A percentile compares a stretch with the other conserved stretches of the same genome.
Conservation (phyloP, 2,888 invertebrate species). For the Argyresthia goedartella region DNA sequence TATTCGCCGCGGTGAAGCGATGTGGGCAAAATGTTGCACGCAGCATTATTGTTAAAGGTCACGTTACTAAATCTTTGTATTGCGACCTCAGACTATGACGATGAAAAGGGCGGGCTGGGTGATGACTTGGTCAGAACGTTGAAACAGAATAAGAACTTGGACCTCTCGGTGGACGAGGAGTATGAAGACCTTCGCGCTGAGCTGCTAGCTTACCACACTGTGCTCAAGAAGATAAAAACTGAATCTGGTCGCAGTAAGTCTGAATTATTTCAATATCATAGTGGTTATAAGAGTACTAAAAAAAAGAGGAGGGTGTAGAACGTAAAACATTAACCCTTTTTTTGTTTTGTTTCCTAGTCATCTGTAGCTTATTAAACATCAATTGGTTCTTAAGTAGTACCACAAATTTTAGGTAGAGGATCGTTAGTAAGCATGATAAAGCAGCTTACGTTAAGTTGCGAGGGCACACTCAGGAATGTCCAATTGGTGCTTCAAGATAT, state of each 20-base stretch:
- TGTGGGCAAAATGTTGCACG: neutral
- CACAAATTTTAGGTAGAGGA: no score
- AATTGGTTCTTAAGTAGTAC: no score
- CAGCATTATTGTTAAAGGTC: no score
- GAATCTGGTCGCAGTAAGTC: neutral
- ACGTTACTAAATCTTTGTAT: no score
- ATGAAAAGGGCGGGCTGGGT: neutral
- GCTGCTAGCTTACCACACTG: slow-evolving; percentile 48
- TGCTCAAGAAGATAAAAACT: slow-evolving; percentile 31
- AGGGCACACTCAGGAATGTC: no score
- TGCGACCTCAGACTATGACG: neutral
- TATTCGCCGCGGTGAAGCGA: neutral
- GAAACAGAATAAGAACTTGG: slow-evolving; percentile 41
- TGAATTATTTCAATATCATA: neutral
- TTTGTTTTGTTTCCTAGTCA: no score
- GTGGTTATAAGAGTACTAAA: neutral
- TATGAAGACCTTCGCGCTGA: slow-evolving; percentile 58
- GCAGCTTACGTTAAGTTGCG: no score
- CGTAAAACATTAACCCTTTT: no score
- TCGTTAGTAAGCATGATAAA: no score
- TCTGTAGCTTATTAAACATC: no score
- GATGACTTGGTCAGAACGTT: slow-evolving; percentile 26
- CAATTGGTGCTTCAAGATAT: no score
- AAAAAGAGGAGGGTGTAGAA: neutral
- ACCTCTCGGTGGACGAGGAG: slow-evolving; percentile 49